Percentiles rank a stretch among this genome's conserved stretches.
Evolutionary conservation across 2,888 invertebrate species (phyloP).

Genomic region (Phyllotreta striolata): DNA sequence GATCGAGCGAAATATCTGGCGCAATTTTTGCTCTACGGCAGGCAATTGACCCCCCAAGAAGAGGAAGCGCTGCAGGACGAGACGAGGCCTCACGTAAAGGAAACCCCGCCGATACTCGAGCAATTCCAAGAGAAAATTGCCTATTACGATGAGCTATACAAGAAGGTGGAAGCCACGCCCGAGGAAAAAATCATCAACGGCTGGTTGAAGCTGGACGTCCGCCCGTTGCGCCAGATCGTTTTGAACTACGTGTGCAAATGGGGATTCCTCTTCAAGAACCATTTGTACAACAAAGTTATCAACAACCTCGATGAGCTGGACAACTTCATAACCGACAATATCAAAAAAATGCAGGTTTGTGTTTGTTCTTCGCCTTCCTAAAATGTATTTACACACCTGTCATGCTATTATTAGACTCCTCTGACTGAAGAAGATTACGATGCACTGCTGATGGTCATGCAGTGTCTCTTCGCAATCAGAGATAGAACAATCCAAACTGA

Average conservation of each 20-base stretch:
- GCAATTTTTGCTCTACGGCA: slow-evolving; percentile 80
- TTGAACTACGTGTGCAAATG: slow-evolving; percentile 86
- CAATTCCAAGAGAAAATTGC: slow-evolving; percentile 86
- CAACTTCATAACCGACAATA: slow-evolving; percentile 79
- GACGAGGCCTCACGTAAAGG: slow-evolving; percentile 50
- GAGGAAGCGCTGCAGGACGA: slow-evolving; percentile 65
- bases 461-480: slow-evolving; percentile 78
- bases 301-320: slow-evolving; percentile 79
- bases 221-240: slow-evolving; percentile 81
- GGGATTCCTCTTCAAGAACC: slow-evolving; percentile 87
- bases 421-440: slow-evolving; percentile 87
- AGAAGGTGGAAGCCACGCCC: slow-evolving; percentile 75
- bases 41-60: slow-evolving; percentile 76
- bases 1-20: slow-evolving; percentile 77
- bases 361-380: neutral
- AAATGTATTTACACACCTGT: neutral
- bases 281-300: slow-evolving; percentile 83
- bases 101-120: slow-evolving; percentile 72
- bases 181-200: slow-evolving; percentile 68
- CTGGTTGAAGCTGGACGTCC: slow-evolving; percentile 83
- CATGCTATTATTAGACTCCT: slow-evolving; percentile 55
- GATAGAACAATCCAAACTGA: slow-evolving; percentile 83
- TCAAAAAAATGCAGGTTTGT: slow-evolving; percentile 70
- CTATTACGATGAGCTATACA: slow-evolving; percentile 79
- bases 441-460: slow-evolving; percentile 83